Evolutionary conservation across 1,140 invertebrate genomes (phyloP), one percentile per base, ranked within the genome.

Genomic region (Bombus superbus): DNA sequence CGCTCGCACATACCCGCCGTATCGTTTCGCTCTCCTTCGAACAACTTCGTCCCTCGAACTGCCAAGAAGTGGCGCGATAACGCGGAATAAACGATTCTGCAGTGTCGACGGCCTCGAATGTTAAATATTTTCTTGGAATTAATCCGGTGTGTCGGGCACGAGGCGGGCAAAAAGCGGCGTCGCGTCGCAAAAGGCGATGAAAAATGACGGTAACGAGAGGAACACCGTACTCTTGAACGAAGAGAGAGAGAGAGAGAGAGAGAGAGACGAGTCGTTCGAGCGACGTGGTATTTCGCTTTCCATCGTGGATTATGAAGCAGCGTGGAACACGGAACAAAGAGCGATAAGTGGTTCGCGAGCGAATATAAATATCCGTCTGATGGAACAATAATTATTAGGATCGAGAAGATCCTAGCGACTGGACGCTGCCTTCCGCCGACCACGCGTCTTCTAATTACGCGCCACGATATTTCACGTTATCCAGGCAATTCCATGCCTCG

Each of bases 381-480:
- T n/a, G n/a, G n/a, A 44, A 44, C 22, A 82, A 83, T 88, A 86
- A 89, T 89, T 80, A 57, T 15, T 28, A 25, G 42, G 35, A 86
- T 64, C 83, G 68, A 35, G 47, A 32, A 42, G 59, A 40, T 84
- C 22, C 53, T 13, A 13, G 32, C 64, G 9, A 35, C 59, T 38
- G 47, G 18, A 53, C 47, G 47, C 47, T 32, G 44, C 77, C 73
- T 78, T 85, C 47, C 18, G 18, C 6, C 0, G 47, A 53, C 47
- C 47, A 22, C 1, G 5, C 8, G 18, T 22, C 72, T 81, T 85
- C 86, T 88, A 88, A 89, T 89, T 86, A 86, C 62, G 79, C 72
- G 75, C 86, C 64, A 69, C 66, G 68, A 78, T 69, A 38, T 69
- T 40, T 69, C 53, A 78, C 62, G 5, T 73, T 71, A 38, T 42